Conservation (phyloP, 2,888 invertebrate genomes). For the Phortica okadai region DNA sequence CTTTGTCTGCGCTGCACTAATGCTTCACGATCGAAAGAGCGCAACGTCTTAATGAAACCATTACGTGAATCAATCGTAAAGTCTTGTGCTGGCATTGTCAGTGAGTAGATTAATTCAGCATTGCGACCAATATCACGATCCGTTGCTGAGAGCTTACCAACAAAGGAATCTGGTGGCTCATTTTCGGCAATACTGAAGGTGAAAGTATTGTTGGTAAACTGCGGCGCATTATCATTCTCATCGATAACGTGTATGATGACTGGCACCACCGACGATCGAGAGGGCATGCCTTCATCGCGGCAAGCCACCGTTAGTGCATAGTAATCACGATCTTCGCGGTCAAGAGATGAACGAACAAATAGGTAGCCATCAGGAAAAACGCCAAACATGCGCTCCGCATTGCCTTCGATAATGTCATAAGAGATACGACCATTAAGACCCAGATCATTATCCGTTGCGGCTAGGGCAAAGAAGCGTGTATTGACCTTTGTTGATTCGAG, state of each 20-base stretch:
- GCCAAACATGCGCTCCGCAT: constrained; percentile 90
- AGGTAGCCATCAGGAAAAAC: constrained; percentile 96
- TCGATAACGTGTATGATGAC: constrained; percentile 95
- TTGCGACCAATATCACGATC: constrained; percentile 94
- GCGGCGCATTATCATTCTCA: constrained; percentile 97
- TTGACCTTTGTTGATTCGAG: constrained; percentile 94
- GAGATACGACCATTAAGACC: constrained; percentile 87
- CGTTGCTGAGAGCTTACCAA: constrained; percentile 92
- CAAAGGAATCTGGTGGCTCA: constrained; percentile 91
- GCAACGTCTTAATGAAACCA: constrained; percentile 91
- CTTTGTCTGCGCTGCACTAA: constrained; percentile 80
- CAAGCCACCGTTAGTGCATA: constrained; percentile 92
- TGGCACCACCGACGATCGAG: constrained; percentile 89
- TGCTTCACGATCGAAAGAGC: constrained; percentile 92
- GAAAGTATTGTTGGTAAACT: constrained; percentile 93
- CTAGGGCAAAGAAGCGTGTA: constrained; percentile 91
- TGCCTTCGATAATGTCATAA: constrained; percentile 91
- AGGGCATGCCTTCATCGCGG: constrained; percentile 86
- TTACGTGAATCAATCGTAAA: constrained; percentile 93
- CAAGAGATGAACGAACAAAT: constrained; percentile 90
- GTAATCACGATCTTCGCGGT: constrained; percentile 93
- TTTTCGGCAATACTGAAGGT: constrained; percentile 93
- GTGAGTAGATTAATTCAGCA: constrained; percentile 91
- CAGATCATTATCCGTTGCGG: constrained; percentile 92
- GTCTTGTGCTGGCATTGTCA: constrained; percentile 85